These are phyloP conservation scores for Anguilla pacifica DNA, from an alignment of 2,797 vertebrate species.

Conservation along the genomic window DNA sequence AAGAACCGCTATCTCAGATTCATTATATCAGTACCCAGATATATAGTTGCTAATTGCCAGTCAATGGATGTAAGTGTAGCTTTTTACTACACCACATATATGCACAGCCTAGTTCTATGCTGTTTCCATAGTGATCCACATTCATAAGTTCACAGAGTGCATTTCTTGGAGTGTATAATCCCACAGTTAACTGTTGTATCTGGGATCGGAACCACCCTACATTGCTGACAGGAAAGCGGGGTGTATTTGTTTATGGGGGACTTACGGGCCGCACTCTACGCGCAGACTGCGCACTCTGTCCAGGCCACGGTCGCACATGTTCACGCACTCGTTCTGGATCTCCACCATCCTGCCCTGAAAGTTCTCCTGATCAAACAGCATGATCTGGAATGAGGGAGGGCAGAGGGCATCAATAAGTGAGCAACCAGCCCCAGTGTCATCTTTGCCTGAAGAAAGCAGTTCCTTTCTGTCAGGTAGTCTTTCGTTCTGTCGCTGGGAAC, in stretches of 20 bases:
- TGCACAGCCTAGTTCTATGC: background rate
- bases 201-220: background rate
- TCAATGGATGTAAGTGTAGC: background rate
- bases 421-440: background rate
- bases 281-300: slow-evolving; percentile 90
- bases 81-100: background rate
- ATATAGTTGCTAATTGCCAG: background rate
- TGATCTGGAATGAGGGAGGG: slow-evolving; percentile 70
- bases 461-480: background rate
- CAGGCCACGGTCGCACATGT: slow-evolving; percentile 87
- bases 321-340: slow-evolving; percentile 86
- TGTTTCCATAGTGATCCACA: slow-evolving; percentile 3
- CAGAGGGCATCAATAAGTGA: background rate
- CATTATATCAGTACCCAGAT: background rate
- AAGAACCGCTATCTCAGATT: background rate
- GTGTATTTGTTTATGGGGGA: slow-evolving; percentile 41
- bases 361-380: slow-evolving; percentile 93
- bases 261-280: slow-evolving; percentile 92
- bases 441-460: background rate
- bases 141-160: background rate
- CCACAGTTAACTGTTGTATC: background rate
- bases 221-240: background rate
- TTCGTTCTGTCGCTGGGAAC: background rate
- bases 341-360: slow-evolving; percentile 92
- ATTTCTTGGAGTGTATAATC: background rate